Evolutionary conservation across 1,140 invertebrate genomes (phyloP), one percentile per base, ranked within the genome.

Genomic region (Mercenaria mercenaria): DNA sequence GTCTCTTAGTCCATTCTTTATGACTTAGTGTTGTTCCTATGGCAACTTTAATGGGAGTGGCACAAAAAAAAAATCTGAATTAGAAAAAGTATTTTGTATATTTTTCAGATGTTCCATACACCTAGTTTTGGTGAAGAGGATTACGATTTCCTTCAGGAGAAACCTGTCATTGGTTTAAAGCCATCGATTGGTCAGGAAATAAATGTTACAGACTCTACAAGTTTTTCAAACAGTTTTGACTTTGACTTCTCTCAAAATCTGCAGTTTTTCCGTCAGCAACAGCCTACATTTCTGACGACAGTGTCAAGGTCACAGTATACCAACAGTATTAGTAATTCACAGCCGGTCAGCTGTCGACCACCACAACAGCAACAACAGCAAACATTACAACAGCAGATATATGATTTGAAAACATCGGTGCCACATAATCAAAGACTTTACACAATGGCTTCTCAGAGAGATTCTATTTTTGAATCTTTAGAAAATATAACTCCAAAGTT

Each of bases 101-200:
- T 41, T 41, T 89, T 84, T 20, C 80, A 89, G 88, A 89, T 89
- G 91, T 98, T 98, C 97, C 98, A 99, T 95, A 98, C 98, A 91
- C 98, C 98, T 86, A 99, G 98, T 95, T 99, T 99, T 95, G 98
- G 98, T 56, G 98, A 99, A 96, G 98, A 99, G 96, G 98, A 98
- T 94, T 98, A 99, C 93, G 98, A 98, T 94, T 98, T 98, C 93
- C 97, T 93, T 56, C 93, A 94, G 47, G 74, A 84, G 56, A 39
- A 88, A 89, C 69, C 84, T 87, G 13, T 77, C 77, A n/a, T 50
- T 76, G 47, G 84, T 91, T 32, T 72, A 72, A 50, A 90, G 84
- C 0, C 87, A 86, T 76, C 87, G 86, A 76, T 43, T 91, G 87
- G 47, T 72, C 88, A 43, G 74, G 41, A 59, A 20, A 11, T 81